Base-by-base conservation (phyloP, 2,797 vertebrate species). In the Lutjanus campechanus region DNA sequence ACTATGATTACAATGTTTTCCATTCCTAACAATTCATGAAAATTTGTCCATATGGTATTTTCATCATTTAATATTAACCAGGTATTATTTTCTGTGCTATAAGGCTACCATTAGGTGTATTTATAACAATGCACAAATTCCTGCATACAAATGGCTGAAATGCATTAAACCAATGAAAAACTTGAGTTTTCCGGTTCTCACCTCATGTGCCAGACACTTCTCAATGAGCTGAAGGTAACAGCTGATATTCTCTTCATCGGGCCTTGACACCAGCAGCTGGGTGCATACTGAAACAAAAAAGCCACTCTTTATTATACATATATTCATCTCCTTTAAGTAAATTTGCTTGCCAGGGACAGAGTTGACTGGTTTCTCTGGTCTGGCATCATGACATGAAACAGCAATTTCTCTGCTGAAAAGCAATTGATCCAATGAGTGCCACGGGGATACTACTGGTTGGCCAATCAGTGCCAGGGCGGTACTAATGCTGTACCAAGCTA, bases 191-290 rank as follows among this genome's bases (percentile, higher is more conserved):
- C 36, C 25, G 29, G 7, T 36, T 44, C 93, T 93, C 79, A 98
- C 98, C 97, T 98, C 98, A 20, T 99, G 98, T 80, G 95, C 94
- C 85, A 98, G 94, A 96, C 97, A 97, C 91, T 99, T 99, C 92
- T 99, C 98, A 49, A 99, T 97, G 76, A 99, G 97, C 93, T 98
- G 97, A 93, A 99, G 96, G 95, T 98, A 99, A 94, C 97, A 96
- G 88, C 96, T 97, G 91, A 98, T 98, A 89, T 98, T 98, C 92
- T 98, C 98, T 89, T 99, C 98, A 16, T 99, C 98, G 15, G 98
- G 97, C 76, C 98, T 95, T 54, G 98, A 99, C 67, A 99, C 97
- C 85, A 99, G 92, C 88, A 99, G 92, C 93, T 99, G 98, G 51
- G 98, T 99, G 89, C 98, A 99, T 55, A 98, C 97, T 98, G 88